These are phyloP conservation scores for Parauchenoglanis punctatus DNA, from an alignment of 2,797 vertebrate genomes.

Conservation along the genomic window DNA sequence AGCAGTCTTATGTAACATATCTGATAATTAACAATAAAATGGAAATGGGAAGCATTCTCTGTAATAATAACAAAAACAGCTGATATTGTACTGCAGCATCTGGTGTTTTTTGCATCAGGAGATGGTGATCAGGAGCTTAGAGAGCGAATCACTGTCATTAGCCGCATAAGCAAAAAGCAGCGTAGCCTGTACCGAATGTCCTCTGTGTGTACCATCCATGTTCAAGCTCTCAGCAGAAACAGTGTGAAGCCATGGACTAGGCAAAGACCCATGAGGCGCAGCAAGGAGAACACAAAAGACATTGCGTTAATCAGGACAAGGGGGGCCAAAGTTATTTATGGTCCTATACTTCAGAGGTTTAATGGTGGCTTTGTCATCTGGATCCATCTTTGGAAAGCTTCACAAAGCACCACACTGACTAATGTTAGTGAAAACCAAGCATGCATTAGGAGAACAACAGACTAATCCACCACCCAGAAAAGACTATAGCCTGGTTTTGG, in stretches of 20 bases:
- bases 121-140: conserved; percentile 8
- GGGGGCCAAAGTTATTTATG: conserved; percentile 29
- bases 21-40: conserved; percentile 19
- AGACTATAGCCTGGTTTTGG: neutral
- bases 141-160: conserved; percentile 36
- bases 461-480: neutral
- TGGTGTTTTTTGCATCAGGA: conserved; percentile 10
- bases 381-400: conserved; percentile 13
- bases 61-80: neutral
- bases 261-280: conserved; percentile 32
- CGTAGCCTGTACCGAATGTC: conserved; percentile 23
- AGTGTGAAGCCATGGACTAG: conserved; percentile 24
- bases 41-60: conserved; percentile 9
- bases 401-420: conserved; percentile 17
- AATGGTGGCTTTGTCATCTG: conserved; percentile 23
- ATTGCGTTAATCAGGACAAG: conserved; percentile 38
- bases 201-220: conserved; percentile 27
- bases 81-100: neutral
- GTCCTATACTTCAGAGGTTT: conserved; percentile 30
- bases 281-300: conserved; percentile 41
- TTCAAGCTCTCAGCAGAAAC: conserved; percentile 32
- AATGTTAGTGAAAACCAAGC: conserved; percentile 9
- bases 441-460: conserved; percentile 19
- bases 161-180: conserved; percentile 9
- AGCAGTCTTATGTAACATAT: neutral